Evolutionary conservation across 2,113 vertebrate genomes (phyloP), one percentile per base, ranked within the genome.

Genomic region (western clawed frog (Xenopus tropicalis)): DNA sequence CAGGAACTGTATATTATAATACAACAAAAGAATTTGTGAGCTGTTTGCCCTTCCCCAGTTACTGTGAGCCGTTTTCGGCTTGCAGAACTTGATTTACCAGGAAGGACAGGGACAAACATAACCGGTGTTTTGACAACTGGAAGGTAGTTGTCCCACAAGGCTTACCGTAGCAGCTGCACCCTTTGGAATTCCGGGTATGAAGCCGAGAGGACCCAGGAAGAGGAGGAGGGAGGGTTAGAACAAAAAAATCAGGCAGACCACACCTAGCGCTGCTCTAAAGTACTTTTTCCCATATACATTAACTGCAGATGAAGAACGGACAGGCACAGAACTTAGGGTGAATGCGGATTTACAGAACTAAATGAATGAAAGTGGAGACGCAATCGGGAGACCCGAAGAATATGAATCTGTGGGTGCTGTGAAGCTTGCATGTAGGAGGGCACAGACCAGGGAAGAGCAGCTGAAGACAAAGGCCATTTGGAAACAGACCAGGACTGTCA

Each of bases 81-180:
- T 37, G 29, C 10, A 37, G 29, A 37, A 37, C 29, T 37, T 37
- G 29, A 37, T 37, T 37, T 8, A 37, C 29, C 29, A 37, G 29
- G 25, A 29, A 9, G 29, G 29, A 37, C 10, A 9, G 29, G 29
- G 29, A 37, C 5, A 37, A 37, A 37, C 29, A 37, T 37, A 37
- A 37, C 6, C 29, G 10, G 29, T 37, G 29, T 37, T 37, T 37
- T 37, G 29, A 37, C 29, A 37, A 37, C 29, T 5, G 6, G 6
- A 37, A 37, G 22, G 37, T 42, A 22, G 48, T 17, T 70, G 74
- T 37, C 51, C 67, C 52, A 58, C 16, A n/a, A 16, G 59, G 56
- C 62, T 75, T n/a, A 52, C 72, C 72, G 66, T 69, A 75, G 72
- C 66, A 75, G 65, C 72, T 75, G 72, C 72, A 75, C 72, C 72